A percentile compares a stretch with the other conserved stretches of the same genome.
Evolutionary conservation across 2,888 invertebrate genomes (phyloP).

Genomic region (Lithophane socia): DNA sequence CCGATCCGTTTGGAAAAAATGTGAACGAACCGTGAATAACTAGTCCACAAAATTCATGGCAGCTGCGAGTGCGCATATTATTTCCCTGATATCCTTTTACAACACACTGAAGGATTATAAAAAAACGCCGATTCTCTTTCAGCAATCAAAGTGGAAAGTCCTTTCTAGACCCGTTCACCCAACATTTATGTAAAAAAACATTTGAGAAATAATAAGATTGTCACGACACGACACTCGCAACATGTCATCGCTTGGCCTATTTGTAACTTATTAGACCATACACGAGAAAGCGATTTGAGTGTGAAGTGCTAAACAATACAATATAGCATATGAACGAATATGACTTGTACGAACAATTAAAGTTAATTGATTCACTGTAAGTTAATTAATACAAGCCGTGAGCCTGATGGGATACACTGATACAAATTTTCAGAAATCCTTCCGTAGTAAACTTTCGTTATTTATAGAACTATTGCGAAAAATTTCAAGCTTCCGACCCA

Average conservation of each 20-base stretch:
- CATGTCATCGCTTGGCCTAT: background rate
- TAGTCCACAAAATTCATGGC: background rate
- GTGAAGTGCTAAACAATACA: slow-evolving; percentile 13
- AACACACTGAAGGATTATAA: background rate
- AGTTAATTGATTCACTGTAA: slow-evolving; percentile 12
- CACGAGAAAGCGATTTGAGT: slow-evolving; percentile 27
- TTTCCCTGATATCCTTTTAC: background rate
- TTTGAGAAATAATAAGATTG: slow-evolving; percentile 9
- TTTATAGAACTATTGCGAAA: too few species aligned
- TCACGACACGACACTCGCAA: slow-evolving; percentile 2
- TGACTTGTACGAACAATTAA: slow-evolving; percentile 5
- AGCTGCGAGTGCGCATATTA: background rate
- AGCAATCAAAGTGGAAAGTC: background rate
- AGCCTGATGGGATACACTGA: background rate
- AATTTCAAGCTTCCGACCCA: too few species aligned
- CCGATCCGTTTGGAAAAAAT: too few species aligned
- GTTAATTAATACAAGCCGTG: slow-evolving; percentile 1
- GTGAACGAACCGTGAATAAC: background rate
- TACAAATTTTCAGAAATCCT: background rate
- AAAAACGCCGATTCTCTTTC: background rate
- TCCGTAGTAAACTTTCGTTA: background rate
- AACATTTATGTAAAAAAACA: too few species aligned
- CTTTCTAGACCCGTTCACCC: background rate
- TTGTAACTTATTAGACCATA: slow-evolving; percentile 12
- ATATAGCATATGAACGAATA: slow-evolving; percentile 17